Conservation (phyloP, 2,113 vertebrate genomes). For the Plecotus auritus region DNA sequence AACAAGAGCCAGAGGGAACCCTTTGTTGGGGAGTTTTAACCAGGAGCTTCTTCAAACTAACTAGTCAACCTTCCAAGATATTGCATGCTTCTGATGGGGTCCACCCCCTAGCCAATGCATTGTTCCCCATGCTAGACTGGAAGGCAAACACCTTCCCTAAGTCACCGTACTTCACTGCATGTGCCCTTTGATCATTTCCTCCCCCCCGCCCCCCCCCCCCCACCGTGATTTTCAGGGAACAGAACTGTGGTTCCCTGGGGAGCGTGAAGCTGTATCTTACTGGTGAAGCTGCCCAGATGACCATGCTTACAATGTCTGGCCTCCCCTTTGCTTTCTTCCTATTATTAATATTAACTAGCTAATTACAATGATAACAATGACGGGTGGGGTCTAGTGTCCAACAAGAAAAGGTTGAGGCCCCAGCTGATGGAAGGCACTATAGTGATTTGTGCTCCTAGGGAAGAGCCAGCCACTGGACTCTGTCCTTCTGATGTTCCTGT, state of each 20-base stretch:
- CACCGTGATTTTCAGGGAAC: no score
- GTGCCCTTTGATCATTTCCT: no score
- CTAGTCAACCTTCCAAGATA: neutral
- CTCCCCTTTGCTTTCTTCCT: neutral
- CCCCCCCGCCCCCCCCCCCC: no score
- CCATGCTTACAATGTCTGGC: neutral
- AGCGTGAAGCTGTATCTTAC: neutral
- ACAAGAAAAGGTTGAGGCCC: neutral
- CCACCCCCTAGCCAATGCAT: neutral
- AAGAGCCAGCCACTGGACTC: neutral
- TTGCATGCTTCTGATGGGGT: neutral
- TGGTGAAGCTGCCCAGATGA: neutral
- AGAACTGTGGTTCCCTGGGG: neutral
- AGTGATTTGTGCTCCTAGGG: neutral
- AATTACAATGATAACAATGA: neutral
- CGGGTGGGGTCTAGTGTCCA: neutral
- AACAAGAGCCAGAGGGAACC: neutral
- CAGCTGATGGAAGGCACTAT: rapidly evolving
- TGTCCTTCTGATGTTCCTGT: neutral
- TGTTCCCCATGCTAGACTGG: neutral
- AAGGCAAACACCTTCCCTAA: neutral
- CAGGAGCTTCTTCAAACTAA: neutral
- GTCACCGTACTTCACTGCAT: neutral
- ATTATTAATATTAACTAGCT: neutral
- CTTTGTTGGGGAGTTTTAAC: neutral